Conservation (phyloP, 2,113 vertebrate species). For the Speoplatyrhinus poulsoni region DNA sequence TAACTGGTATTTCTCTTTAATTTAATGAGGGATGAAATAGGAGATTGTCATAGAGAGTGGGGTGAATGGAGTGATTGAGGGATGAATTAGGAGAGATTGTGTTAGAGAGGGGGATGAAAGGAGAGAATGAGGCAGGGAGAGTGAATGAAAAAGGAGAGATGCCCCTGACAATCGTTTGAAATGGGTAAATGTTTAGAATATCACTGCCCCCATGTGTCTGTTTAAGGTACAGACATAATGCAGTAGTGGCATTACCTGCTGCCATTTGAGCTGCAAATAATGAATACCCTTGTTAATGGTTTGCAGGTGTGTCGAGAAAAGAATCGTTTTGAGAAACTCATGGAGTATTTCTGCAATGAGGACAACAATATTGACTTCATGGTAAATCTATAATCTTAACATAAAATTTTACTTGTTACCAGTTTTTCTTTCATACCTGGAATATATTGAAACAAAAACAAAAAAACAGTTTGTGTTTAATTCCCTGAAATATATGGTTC, state of each 20-base stretch:
- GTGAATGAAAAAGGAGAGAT: background rate
- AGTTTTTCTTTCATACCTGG: background rate
- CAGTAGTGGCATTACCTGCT: background rate
- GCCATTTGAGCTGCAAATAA: background rate
- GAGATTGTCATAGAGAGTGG: background rate
- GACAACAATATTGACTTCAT: slow-evolving; percentile 95
- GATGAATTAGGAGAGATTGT: background rate
- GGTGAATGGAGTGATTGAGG: background rate
- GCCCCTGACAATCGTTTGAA: too few species aligned
- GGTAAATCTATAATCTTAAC: slow-evolving; percentile 71
- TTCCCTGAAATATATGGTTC: too few species aligned
- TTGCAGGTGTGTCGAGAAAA: slow-evolving; percentile 82
- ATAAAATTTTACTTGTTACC: too few species aligned
- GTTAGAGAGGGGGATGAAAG: background rate
- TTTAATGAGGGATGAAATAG: background rate
- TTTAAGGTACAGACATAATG: background rate
- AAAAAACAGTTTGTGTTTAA: background rate
- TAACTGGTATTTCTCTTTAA: background rate
- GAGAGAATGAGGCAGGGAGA: background rate
- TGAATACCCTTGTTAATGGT: background rate
- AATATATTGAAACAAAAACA: too few species aligned
- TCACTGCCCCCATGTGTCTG: slow-evolving; percentile 56
- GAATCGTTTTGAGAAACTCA: slow-evolving; percentile 84
- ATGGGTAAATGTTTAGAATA: too few species aligned
- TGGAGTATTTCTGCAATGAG: slow-evolving; percentile 91